Evolutionary conservation across 2,797 vertebrate species (phyloP), one percentile per base, ranked within the genome.

Genomic region (Acanthiza pusilla): DNA sequence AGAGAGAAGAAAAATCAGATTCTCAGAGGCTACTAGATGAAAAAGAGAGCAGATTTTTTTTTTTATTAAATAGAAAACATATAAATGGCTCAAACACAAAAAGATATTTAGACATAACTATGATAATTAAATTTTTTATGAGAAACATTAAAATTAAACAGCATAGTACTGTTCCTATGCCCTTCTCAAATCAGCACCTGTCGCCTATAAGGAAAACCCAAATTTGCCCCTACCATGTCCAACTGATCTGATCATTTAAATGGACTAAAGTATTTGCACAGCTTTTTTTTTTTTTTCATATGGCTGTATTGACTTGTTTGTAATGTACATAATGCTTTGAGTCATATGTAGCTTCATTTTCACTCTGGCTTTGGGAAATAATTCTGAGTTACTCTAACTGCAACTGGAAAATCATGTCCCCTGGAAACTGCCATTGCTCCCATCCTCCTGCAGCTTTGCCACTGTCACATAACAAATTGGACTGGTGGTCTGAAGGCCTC

Each of bases 301-400:
- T 22, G 43, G 26, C 66, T 67, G 2, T 26, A 48, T 34, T 0
- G 0, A 45, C 11, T 71, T 66, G 21, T 11, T 73, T 76, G 70
- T 79, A 67, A 40, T 20, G 18, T 43, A 51, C 53, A 55, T 55
- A 70, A 50, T 55, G 16, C 42, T 88, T 50, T 66, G 25, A 79
- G 23, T 57, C 1, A 1, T 68, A n/a, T 0, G 0, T n/a, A 26
- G 70, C n/a, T 83, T 88, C 12, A 12, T 89, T 91, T 94, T 61
- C 42, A 45, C 45, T 76, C 30, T 77, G 74, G 38, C 34, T 90
- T 76, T 53, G 63, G 91, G 80, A 89, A 95, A 47, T 16, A 76
- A 70, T 20, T 1, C 0, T 25, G 55, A 55, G 27, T 91, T 92
- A 34, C 42, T 84, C 26, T 55, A 84, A 76, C 19, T 87, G 34